Base-by-base conservation (phyloP, 2,888 invertebrate species). In the Criorhina ranunculi region DNA sequence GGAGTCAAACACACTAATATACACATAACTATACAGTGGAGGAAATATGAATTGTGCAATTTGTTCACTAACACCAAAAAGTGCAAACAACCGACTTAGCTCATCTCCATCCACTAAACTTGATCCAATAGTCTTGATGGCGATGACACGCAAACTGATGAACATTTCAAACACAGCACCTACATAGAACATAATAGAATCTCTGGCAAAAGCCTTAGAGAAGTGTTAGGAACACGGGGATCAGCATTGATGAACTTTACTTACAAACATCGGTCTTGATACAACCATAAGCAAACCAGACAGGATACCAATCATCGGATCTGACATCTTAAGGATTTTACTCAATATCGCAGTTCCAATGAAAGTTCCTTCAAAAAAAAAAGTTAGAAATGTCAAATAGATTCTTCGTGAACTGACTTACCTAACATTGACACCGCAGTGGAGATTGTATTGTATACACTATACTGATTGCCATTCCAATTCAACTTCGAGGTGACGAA, bases 31-130 rank as follows among this genome's bases (percentile, higher is more conserved):
- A 4, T 37, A 37, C n/a, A 92, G 87, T 29, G 90, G 89, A 15
- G 91, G 90, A 55, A 92, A 91, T 4, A 92, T 89, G 57, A 92
- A 90, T 64, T 90, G 89, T 4, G 88, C 90, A 59, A 91, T 88
- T 0, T 91, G 91, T 59, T 92, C 91, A 17, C 90, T 90, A 6
- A 92, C 89, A n/a, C 91, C 91, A 57, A 92, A 90, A 6, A 92
- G 89, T 5, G 88, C 88, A 87, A 87, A 89, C 40, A 88, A 67
- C 62, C 87, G 85, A 90, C 91, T 91, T 4, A 92, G 83, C 73
- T 92, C 92, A 46, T 91, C 91, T 1, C 89, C 89, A n/a, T 87
- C 89, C 0, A 92, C 91, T 76, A 91, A 89, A 64, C 90, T 90
- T 6, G 91, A 90, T 0, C 92, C 90, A 31, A 92, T 90, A 0